Base-by-base conservation (phyloP, 35 echinoderm and acorn worm genomes). In the Chiridota heheva region DNA sequence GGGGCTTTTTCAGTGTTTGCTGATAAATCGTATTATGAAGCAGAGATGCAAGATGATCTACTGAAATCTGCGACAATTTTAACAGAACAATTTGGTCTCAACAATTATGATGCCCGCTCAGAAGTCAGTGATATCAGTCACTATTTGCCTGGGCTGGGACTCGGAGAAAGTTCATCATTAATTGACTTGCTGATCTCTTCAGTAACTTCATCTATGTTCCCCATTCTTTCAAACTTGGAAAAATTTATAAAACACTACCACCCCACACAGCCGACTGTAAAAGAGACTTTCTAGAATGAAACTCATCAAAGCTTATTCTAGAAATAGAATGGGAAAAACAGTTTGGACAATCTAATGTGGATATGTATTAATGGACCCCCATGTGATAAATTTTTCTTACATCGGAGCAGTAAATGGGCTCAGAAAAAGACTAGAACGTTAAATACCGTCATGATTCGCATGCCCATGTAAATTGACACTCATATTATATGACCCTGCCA, bases 201-300 rank as follows among this genome's bases (percentile, higher is more conserved):
- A 0, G 4, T 20, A 49, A 29, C 5, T 44, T 38, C 36, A 47
- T 43, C 22, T 28, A 13, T 67, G 64, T 82, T 42, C 42, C 1
- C 16, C 47, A 77, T 32, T 22, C 43, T 43, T 16, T 18, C 2
- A 57, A 59, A 26, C 72, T 77, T 58, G 72, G 42, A 49, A 20
- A 60, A 60, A 77, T 58, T 56, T 65, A 80, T 43, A 80, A 36
- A 65, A 80, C 77, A 80, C 34, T 84, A 25, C 81, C 81, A 51
- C 68, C 82, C 18, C 36, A 65, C 64, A 86, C 53, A 46, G 82
- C 82, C 12, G 82, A 62, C 27, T 73, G 67, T 57, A 68, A 84
- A 58, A 70, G 81, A 35, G 81, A 72, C 29, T 84, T 84, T 73
- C 49, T 18, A 41, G 24, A 73, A 46, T 73, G 81, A 84, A 84